A percentile compares a stretch with the other conserved stretches of the same genome.
Evolutionary conservation across 2,888 invertebrate species (phyloP).

Genomic region (Metellina segmentata): DNA sequence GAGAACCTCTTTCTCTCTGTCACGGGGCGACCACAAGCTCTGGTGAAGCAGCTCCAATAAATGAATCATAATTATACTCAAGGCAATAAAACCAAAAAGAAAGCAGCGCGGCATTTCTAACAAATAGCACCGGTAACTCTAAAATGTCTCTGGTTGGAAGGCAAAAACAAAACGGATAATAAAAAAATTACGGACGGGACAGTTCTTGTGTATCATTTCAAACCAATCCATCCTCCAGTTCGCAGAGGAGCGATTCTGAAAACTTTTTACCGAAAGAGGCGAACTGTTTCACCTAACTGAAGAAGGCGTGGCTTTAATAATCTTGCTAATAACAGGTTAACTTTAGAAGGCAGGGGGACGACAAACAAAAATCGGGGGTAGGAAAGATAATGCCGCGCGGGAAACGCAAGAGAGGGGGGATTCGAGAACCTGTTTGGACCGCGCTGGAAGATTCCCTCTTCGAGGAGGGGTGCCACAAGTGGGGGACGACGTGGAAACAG

Average conservation of each 20-base stretch:
- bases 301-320: slow-evolving; percentile 69
- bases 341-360: slow-evolving; percentile 12
- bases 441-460: background rate
- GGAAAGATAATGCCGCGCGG: slow-evolving; percentile 51
- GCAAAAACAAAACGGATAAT: background rate
- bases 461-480: background rate
- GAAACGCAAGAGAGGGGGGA: background rate
- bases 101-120: slow-evolving; percentile 44
- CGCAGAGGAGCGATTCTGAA: slow-evolving; percentile 13
- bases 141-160: slow-evolving; percentile 57
- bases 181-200: slow-evolving; percentile 19
- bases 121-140: slow-evolving; percentile 60
- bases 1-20: slow-evolving; percentile 32
- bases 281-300: background rate
- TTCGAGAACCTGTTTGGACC: slow-evolving; percentile 26
- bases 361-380: slow-evolving; percentile 35
- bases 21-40: slow-evolving; percentile 27
- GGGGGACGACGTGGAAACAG: slow-evolving; percentile 32
- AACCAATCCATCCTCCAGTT: slow-evolving; percentile 59
- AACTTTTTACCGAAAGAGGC: slow-evolving; percentile 23
- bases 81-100: slow-evolving; percentile 23
- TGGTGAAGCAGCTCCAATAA: slow-evolving; percentile 35
- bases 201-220: slow-evolving; percentile 73
- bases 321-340: slow-evolving; percentile 74
- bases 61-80: slow-evolving; percentile 73